A percentile compares a stretch with the other conserved stretches of the same genome.
Evolutionary conservation across 1,140 invertebrate genomes (phyloP).

Genomic region (Stegodyphus mimosarum): DNA sequence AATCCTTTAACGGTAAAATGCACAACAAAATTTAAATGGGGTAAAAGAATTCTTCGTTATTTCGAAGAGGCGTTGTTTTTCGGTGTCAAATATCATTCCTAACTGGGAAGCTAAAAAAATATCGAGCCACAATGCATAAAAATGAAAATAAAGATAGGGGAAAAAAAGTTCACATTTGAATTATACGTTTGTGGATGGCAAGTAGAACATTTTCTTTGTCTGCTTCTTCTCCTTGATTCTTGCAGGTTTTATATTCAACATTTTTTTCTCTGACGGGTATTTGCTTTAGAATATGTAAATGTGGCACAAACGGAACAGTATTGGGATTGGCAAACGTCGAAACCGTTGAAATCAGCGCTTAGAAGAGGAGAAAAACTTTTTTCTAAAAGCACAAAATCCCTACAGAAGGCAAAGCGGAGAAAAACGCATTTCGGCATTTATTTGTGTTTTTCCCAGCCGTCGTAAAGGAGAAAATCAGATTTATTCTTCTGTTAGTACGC

Average conservation of each 20-base stretch:
- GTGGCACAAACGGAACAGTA: constrained; percentile 46
- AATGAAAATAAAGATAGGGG: constrained; percentile 37
- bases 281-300: constrained; percentile 58
- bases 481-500: constrained; percentile 21
- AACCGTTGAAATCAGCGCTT: constrained; percentile 56
- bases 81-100: constrained; percentile 51
- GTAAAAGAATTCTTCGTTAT: constrained; percentile 1
- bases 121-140: constrained; percentile 49
- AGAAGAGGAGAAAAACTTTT: constrained; percentile 44
- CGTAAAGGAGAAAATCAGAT: constrained; percentile 24
- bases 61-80: constrained; percentile 1
- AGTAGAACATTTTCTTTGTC: constrained; percentile 55
- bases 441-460: constrained; percentile 16
- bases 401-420: constrained; percentile 34
- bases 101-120: constrained; percentile 25
- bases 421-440: constrained; percentile 58
- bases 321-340: constrained; percentile 56
- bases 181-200: constrained; percentile 58
- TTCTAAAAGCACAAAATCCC: constrained; percentile 32
- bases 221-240: constrained; percentile 40
- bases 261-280: constrained; percentile 44
- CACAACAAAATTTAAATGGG: constrained; percentile 4
- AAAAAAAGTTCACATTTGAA: constrained; percentile 53
- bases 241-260: constrained; percentile 49
- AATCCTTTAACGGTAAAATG: constrained; percentile 10